A percentile compares a stretch with the other conserved stretches of the same genome.
Evolutionary conservation across 2,888 invertebrate species (phyloP).

Genomic region (Stegana nigrithorax): DNA sequence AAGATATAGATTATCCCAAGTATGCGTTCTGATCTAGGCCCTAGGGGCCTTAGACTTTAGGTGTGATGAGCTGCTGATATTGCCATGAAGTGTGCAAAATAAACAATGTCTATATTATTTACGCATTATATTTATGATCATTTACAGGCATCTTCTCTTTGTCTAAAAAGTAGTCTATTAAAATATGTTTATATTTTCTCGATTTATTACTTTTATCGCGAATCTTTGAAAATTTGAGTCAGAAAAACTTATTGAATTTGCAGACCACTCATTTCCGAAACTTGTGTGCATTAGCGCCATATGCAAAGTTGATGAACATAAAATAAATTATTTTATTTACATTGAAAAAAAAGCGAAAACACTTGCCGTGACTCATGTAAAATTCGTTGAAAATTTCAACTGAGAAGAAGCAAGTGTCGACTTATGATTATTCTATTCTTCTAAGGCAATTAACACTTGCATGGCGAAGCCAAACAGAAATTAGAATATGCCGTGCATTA

Average conservation of each 20-base stretch:
- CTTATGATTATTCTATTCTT: not conserved
- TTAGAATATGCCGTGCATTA: not conserved
- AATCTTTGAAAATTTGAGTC: too few species aligned
- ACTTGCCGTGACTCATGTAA: conserved; percentile 16
- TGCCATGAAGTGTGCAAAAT: too few species aligned
- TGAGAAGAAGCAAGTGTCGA: not conserved
- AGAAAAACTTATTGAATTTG: not conserved
- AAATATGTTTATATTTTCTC: not conserved
- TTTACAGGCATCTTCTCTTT: too few species aligned
- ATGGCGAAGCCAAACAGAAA: conserved; percentile 10
- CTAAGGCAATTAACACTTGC: conserved; percentile 10
- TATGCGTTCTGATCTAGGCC: too few species aligned
- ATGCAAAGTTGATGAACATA: not conserved
- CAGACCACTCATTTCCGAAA: not conserved
- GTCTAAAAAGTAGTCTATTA: too few species aligned
- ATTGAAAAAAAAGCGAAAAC: too few species aligned
- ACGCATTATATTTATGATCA: too few species aligned
- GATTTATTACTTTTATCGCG: not conserved
- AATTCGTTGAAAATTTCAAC: conserved; percentile 12
- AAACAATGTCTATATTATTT: too few species aligned
- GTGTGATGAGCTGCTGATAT: too few species aligned
- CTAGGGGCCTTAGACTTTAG: too few species aligned
- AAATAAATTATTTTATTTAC: not conserved
- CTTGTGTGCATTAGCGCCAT: not conserved
- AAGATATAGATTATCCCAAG: too few species aligned